phyloP scores from a whole-genome alignment of 2,888 invertebrate species.

The Ariolimax columbianus region DNA sequence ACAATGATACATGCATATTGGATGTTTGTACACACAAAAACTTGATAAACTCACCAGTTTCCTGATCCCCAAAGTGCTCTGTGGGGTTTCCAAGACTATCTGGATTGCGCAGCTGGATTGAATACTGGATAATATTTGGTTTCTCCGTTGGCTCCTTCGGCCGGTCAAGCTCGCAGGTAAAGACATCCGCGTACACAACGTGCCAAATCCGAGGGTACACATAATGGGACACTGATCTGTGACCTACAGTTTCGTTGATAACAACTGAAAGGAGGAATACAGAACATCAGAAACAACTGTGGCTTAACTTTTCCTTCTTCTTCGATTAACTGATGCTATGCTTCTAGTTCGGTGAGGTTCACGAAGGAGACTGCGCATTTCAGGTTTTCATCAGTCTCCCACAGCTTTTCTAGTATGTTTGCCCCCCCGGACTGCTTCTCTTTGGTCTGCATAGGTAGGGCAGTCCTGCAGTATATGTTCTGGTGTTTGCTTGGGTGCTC shows the following conservation, averaged over 20 bases:
- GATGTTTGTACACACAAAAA: too few relatives aligned
- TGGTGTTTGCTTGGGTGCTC: too few relatives aligned
- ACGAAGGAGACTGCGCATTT: too few relatives aligned
- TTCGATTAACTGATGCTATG: too few relatives aligned
- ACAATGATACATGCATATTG: too few relatives aligned
- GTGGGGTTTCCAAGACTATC: slow-evolving; percentile 73
- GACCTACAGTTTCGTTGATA: slow-evolving; percentile 62
- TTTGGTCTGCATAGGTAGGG: too few relatives aligned
- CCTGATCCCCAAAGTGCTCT: slow-evolving; percentile 76
- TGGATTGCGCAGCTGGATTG: slow-evolving; percentile 71
- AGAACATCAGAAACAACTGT: not conserved
- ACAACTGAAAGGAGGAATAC: slow-evolving; percentile 60
- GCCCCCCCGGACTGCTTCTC: too few relatives aligned
- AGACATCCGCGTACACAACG: slow-evolving; percentile 69
- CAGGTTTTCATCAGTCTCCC: too few relatives aligned
- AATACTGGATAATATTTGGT: slow-evolving; percentile 66
- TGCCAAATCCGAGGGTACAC: slow-evolving; percentile 70
- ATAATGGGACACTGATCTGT: slow-evolving; percentile 62
- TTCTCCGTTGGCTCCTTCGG: slow-evolving; percentile 45
- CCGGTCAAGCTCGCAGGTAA: slow-evolving; percentile 66
- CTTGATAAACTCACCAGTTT: slow-evolving; percentile 72
- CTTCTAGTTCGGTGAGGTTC: too few relatives aligned
- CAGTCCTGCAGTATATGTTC: too few relatives aligned
- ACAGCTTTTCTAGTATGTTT: too few relatives aligned
- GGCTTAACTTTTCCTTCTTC: too few relatives aligned